phyloP scores from a whole-genome alignment of 1,140 invertebrate genomes.

The Drosophila asahinai region DNA sequence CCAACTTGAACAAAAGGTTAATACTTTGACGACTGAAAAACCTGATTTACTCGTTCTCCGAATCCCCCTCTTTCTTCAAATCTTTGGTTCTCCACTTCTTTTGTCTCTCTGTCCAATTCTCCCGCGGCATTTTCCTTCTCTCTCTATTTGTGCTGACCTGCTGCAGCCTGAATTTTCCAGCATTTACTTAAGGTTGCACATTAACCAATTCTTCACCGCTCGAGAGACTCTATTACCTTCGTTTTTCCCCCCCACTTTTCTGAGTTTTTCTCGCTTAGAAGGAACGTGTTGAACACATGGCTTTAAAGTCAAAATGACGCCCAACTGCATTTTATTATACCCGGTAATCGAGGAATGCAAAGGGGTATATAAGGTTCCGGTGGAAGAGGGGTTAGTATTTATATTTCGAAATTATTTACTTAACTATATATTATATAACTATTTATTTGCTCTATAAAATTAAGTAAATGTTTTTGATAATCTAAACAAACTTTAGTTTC shows the following conservation, averaged over 20 bases:
- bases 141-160: conserved; percentile 52
- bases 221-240: conserved; percentile 12
- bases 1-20: conserved; percentile 66
- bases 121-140: conserved; percentile 32
- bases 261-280: not conserved
- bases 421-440: too few species aligned
- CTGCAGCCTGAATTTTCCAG: conserved; percentile 66
- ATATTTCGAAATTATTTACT: not conserved
- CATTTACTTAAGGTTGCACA: conserved; percentile 59
- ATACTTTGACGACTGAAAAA: conserved; percentile 76
- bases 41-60: conserved; percentile 79
- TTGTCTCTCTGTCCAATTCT: conserved; percentile 22
- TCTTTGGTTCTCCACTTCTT: conserved; percentile 2
- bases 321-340: conserved; percentile 19
- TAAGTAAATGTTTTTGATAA: too few species aligned
- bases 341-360: too few species aligned
- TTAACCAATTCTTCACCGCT: conserved; percentile 14
- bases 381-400: not conserved
- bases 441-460: too few species aligned
- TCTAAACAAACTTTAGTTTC: not conserved
- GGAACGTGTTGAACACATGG: conserved; percentile 52
- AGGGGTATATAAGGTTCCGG: not conserved
- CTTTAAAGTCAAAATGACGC: conserved; percentile 17
- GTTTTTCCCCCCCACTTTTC: not conserved
- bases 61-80: conserved; percentile 1